Percentiles rank a stretch among this genome's conserved stretches.
Conservation (phyloP, 2,888 invertebrate species). For the Leptinotarsa juncta region DNA sequence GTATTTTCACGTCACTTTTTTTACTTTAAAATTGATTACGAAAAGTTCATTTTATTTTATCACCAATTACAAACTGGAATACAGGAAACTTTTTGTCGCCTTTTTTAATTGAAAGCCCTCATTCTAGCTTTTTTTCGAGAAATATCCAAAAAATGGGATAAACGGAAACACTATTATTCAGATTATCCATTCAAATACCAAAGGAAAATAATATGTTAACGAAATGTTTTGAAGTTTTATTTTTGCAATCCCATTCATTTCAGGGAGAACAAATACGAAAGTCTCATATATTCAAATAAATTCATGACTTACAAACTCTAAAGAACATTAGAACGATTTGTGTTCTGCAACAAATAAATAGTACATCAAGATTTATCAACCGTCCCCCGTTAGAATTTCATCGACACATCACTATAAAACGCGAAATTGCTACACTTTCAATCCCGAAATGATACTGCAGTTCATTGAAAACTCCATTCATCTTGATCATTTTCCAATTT, state of each 20-base stretch:
- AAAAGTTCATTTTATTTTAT: too few relatives aligned
- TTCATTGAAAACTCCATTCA: conserved; percentile 58
- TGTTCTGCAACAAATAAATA: conserved; percentile 4
- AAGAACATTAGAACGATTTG: not conserved
- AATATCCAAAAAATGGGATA: too few relatives aligned
- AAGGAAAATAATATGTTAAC: too few relatives aligned
- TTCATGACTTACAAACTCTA: not conserved
- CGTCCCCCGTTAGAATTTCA: not conserved
- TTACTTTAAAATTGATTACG: too few relatives aligned
- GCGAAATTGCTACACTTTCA: conserved; percentile 11
- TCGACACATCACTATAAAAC: conserved; percentile 13
- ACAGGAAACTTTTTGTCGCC: too few relatives aligned
- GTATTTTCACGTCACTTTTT: too few relatives aligned
- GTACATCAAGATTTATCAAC: conserved; percentile 8
- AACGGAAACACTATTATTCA: too few relatives aligned
- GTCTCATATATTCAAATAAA: not conserved
- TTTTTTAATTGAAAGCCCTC: too few relatives aligned
- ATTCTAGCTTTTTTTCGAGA: too few relatives aligned
- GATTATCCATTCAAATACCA: too few relatives aligned
- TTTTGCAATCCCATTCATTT: not conserved
- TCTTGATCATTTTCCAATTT: conserved; percentile 63
- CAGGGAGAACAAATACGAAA: not conserved
- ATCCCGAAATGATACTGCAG: conserved; percentile 27
- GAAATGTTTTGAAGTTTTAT: too few relatives aligned
- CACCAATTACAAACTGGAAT: too few relatives aligned